Conservation (phyloP, 2,113 vertebrate species). For the Prionailurus viverrinus region DNA sequence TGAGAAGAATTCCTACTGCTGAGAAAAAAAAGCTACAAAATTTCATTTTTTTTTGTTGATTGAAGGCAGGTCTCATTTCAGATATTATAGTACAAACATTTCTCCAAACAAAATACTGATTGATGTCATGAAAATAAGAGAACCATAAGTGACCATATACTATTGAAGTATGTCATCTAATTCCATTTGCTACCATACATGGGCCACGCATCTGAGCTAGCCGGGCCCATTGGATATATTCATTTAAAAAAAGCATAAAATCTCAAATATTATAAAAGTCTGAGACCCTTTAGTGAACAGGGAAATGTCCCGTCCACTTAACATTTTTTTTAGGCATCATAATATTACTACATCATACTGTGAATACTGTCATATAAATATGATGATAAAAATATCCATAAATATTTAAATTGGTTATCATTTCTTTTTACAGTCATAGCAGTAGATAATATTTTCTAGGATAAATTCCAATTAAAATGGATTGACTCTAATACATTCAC, state of each 20-base stretch:
- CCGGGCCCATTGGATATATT: neutral
- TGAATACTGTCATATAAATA: neutral
- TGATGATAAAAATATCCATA: neutral
- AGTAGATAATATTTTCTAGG: slow-evolving; percentile 9
- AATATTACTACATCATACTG: neutral
- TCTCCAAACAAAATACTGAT: neutral
- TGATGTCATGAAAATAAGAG: neutral
- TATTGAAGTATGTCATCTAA: neutral
- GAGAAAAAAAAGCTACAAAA: neutral
- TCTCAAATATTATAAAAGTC: neutral
- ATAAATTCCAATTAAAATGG: neutral
- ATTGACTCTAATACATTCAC: neutral
- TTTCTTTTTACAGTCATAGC: neutral
- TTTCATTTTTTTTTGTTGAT: neutral
- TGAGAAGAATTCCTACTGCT: neutral
- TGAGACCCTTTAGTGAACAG: neutral
- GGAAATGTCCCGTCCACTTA: neutral
- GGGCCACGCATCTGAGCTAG: neutral
- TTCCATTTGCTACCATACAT: neutral
- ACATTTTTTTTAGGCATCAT: neutral
- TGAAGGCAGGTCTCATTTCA: neutral
- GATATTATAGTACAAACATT: neutral
- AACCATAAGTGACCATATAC: neutral
- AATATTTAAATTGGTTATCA: neutral
- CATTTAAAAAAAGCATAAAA: neutral